Evolutionary conservation across 2,113 vertebrate genomes (phyloP), one percentile per base, ranked within the genome.

Genomic region (Malurus melanocephalus): DNA sequence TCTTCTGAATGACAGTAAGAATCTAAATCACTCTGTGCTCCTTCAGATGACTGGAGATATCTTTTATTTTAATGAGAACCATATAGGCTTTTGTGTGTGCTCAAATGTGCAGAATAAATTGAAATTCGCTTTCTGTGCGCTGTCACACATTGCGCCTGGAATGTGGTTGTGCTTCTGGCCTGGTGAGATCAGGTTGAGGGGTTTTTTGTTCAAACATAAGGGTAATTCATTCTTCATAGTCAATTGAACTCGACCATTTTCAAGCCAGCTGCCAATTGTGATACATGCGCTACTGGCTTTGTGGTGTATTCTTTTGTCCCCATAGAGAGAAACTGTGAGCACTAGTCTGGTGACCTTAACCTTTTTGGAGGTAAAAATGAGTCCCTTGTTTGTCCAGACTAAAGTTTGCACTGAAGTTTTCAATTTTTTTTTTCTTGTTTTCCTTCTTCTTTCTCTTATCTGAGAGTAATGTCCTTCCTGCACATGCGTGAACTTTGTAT

Each of bases 141-240:
- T 92, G 90, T 94, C 92, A 86, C 94, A 85, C 75, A 85, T 94
- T 10, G 40, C 1, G 57, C 56, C 72, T 95, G 86, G 87, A 94
- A 93, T 92, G 93, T 67, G 64, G 85, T 88, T 95, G 81, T 93
- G 79, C 64, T 94, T 95, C 94, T 95, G 78, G 93, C 74, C 78
- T 92, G 55, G 87, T 94, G 88, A 92, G 83, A 93, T 93, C 94
- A 94, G 87, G 85, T 93, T 95, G 53, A 88, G 81, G 61, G 38
- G 3, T 30, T 86, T 91, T 84, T 85, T 85, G 85, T 90, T 96
- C 80, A 93, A 59, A 72, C 67, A 91, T 90, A 73, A 93, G 90
- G 68, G 71, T 91, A 94, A 93, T 95, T 94, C 91, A 94, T 95
- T 96, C 95, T 93, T 95, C 88, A 94, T 96, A 67, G 32, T 91